Conservation (phyloP, 2,113 vertebrate genomes). For the Mola mola region DNA sequence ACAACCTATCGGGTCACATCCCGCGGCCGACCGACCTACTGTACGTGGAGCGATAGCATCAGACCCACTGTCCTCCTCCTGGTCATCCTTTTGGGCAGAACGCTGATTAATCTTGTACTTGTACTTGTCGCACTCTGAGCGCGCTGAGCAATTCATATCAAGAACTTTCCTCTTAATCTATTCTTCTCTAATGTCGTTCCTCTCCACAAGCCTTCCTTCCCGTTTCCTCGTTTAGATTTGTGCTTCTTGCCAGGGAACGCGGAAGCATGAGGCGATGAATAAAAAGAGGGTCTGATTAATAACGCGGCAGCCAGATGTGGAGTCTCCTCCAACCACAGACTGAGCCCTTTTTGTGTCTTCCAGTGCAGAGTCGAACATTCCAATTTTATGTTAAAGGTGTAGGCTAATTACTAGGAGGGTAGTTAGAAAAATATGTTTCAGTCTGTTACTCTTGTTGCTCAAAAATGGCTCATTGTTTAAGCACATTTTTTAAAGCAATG, state of each 20-base stretch:
- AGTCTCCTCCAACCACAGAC: constrained; percentile 25
- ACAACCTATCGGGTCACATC: not conserved
- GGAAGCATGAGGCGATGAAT: constrained; percentile 43
- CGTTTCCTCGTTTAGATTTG: constrained; percentile 51
- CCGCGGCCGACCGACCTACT: constrained; percentile 29
- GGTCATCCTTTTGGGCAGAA: constrained; percentile 20
- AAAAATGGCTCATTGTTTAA: no score
- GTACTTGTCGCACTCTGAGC: constrained; percentile 29
- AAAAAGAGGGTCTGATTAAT: constrained; percentile 54
- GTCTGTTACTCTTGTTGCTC: no score
- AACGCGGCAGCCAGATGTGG: constrained; percentile 43
- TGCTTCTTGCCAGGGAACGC: constrained; percentile 39
- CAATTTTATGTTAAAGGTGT: not conserved
- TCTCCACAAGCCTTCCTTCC: constrained; percentile 26
- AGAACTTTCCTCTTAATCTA: constrained; percentile 58
- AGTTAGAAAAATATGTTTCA: no score
- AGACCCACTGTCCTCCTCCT: constrained; percentile 10
- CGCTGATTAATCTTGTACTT: constrained; percentile 59
- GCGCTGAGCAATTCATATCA: constrained; percentile 50
- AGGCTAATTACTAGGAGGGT: not conserved
- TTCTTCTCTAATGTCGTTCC: constrained; percentile 56
- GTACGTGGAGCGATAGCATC: constrained; percentile 26
- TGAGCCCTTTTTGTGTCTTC: constrained; percentile 30
- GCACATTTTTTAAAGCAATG: no score
- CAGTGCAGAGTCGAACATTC: not conserved